Base-by-base conservation (phyloP, 1,140 invertebrate species). In the Phymorhynchus buccinoides region DNA sequence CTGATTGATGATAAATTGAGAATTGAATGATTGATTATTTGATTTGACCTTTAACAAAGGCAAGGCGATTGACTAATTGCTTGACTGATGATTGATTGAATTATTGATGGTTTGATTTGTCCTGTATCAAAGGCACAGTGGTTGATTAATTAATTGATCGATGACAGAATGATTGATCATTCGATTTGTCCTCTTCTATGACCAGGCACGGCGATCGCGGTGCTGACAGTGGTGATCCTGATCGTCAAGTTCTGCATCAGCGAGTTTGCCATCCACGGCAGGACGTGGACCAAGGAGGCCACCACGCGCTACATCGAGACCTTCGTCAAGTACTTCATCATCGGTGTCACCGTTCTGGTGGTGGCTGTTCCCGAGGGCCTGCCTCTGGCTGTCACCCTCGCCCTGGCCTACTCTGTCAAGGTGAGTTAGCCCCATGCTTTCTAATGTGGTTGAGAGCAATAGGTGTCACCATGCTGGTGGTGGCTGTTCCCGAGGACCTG, bases 281-380 rank as follows among this genome's bases (percentile, higher is more conserved):
- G 93, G 39, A 97, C 96, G 96, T 96, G 96, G 89, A 96, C 95
- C 41, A 87, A 89, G 41, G 87, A 88, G 84, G 91, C 87, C 83
- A 93, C 85, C 71, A 88, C 85, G 73, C 88, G 75, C 39, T 92
- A 91, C 84, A 96, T 97, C 86, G 96, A 97, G 94, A 95, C 98
- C 92, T 96, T 99, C 91, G 98, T 99, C 77, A 97, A 97, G 89
- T 98, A 98, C 95, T 96, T 99, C 90, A 99, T 99, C 94, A 99
- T 99, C 94, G 99, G 99, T 96, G 98, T 99, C 14, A 99, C 99
- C 86, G 99, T 99, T 86, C 95, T 99, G 85, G 99, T 99, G 27
- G 99, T 99, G 68, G 99, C 99, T 88, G 99, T 99, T 62, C 99
- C 99, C 62, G 99, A 99, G 95, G 99, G 99, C 92, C 95, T 99